These are phyloP conservation scores for Cossypha caffra DNA, from an alignment of 2,797 vertebrate species.

Conservation along the genomic window DNA sequence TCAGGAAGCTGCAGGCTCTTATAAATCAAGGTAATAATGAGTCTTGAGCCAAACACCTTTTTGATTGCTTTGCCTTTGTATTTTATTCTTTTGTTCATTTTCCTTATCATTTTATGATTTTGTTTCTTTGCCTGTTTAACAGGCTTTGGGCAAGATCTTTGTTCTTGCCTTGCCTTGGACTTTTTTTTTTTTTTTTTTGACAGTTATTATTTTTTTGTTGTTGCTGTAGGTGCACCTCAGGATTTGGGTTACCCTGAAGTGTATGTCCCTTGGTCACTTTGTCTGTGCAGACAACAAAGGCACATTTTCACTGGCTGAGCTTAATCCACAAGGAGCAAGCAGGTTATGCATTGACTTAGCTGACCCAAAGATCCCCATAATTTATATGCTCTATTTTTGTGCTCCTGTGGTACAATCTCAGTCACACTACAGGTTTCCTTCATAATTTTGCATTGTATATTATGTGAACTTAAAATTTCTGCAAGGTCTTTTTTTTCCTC, in stretches of 20 bases:
- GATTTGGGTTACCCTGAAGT: not conserved
- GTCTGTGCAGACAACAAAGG: not conserved
- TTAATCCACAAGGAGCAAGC: not conserved
- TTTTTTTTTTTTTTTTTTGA: not conserved
- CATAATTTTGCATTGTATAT: not conserved
- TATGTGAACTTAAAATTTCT: not conserved
- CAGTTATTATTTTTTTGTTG: not conserved
- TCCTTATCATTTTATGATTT: not conserved
- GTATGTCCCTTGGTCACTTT: not conserved
- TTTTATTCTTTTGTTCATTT: not conserved
- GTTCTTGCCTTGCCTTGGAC: not conserved
- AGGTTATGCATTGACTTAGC: not conserved
- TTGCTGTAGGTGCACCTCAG: not conserved
- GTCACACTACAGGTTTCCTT: not conserved
- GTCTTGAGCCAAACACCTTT: not conserved
- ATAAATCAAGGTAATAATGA: conserved; percentile 9
- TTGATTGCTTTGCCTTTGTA: not conserved
- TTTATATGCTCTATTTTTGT: fast-evolving
- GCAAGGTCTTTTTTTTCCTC: too few relatives aligned
- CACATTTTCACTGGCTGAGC: not conserved
- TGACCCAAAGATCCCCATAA: not conserved
- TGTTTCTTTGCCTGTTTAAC: not conserved
- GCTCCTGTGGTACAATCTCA: not conserved
- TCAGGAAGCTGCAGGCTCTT: not conserved
- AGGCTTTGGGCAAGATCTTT: not conserved